These are phyloP conservation scores for Drosophila hawaiiensis DNA, from an alignment of 2,888 invertebrate genomes.

Conservation along the genomic window DNA sequence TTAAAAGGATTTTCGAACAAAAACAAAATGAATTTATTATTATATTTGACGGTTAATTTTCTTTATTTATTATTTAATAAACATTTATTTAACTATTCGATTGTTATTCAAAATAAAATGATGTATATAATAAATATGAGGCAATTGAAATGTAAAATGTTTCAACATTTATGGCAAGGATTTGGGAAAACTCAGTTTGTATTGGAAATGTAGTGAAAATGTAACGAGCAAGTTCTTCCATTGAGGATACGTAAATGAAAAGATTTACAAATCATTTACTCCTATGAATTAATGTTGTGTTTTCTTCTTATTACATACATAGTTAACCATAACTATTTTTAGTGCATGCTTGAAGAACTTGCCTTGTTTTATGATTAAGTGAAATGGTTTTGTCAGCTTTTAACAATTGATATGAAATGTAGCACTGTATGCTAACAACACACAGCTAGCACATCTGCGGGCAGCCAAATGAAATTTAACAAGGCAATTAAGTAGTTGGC, in stretches of 20 bases:
- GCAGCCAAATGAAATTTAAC: conserved; percentile 58
- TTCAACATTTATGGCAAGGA: not conserved
- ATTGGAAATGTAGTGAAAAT: not conserved
- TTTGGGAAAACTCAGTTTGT: not conserved
- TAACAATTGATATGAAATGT: conserved; percentile 34
- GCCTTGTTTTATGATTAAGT: not conserved
- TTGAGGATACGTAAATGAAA: not conserved
- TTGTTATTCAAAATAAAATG: not conserved
- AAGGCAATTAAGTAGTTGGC: conserved; percentile 57
- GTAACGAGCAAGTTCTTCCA: not conserved
- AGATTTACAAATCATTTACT: not conserved
- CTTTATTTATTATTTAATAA: not conserved
- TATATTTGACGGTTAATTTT: not conserved
- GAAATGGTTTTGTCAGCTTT: conserved; percentile 1
- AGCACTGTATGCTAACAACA: conserved; percentile 29
- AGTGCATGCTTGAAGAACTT: not conserved
- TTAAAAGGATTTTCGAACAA: not conserved
- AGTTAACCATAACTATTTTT: not conserved
- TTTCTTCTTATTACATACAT: rapidly evolving
- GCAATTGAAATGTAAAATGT: not conserved
- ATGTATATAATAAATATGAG: not conserved
- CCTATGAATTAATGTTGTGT: not conserved
- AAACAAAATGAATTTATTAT: not conserved
- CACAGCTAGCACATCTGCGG: conserved; percentile 42
- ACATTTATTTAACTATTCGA: not conserved